A percentile compares a stretch with the other conserved stretches of the same genome.
These are phyloP conservation scores for Coregonus suidteri DNA, from an alignment of 2,797 vertebrate species.

Conservation along the genomic window DNA sequence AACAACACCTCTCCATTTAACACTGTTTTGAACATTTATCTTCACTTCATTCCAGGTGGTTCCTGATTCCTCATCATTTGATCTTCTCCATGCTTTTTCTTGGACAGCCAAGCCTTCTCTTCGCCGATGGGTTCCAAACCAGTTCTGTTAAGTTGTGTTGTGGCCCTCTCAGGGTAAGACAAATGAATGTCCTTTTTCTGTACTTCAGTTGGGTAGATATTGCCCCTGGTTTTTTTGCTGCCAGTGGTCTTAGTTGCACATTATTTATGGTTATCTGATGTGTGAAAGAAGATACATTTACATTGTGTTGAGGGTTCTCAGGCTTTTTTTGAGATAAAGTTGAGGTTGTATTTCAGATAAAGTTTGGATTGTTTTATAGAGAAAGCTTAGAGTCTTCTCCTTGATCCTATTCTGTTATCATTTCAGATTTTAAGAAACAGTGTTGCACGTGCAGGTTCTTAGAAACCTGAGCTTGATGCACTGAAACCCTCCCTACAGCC, in stretches of 20 bases:
- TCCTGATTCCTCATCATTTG: background rate
- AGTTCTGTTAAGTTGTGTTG: background rate
- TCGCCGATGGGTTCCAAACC: background rate
- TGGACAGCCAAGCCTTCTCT: background rate
- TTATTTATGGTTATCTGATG: background rate
- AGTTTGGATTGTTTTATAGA: too few species aligned
- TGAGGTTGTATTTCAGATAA: background rate
- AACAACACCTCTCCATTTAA: background rate
- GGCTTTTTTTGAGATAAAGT: background rate
- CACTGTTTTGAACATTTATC: background rate
- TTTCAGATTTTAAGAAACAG: slow-evolving; percentile 43
- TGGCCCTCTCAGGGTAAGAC: background rate
- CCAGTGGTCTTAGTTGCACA: background rate
- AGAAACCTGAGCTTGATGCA: slow-evolving; percentile 5
- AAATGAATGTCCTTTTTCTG: background rate
- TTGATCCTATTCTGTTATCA: slow-evolving; percentile 59
- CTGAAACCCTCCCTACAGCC: slow-evolving; percentile 28
- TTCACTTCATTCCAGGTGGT: background rate
- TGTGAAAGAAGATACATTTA: background rate
- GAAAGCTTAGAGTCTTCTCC: slow-evolving; percentile 47
- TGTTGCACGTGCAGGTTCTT: slow-evolving; percentile 33
- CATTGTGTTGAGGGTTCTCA: background rate
- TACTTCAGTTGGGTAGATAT: background rate
- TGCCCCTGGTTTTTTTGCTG: background rate
- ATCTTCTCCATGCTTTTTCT: background rate